Base-by-base conservation (phyloP, 2,113 vertebrate genomes). In the Haliaeetus leucogaster region DNA sequence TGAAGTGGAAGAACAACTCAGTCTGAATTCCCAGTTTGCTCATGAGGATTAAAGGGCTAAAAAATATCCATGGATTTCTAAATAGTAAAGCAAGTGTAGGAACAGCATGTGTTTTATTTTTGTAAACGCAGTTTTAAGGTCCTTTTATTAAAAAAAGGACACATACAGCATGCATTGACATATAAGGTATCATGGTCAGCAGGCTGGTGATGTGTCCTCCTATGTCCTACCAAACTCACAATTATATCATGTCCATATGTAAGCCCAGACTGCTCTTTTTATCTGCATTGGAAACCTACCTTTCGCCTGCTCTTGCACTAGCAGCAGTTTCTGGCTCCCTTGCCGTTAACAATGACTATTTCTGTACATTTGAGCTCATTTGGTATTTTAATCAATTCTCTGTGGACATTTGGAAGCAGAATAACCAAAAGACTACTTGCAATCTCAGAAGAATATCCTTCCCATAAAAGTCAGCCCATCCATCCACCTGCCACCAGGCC, bases 111-210 rank as follows among this genome's bases (percentile, higher is more conserved):
- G 27, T 34, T 86, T 52, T 27, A 7, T 65, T 90, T 80, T 52
- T 7, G 2, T 72, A 47, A 80, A 68, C 0, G 3, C 29, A 65
- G 8, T 68, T 56, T 40, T 4, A 1, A 47, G 23, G 8, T 19
- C 53, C 14, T 38, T 79, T 50, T 52, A 27, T 21, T 38, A 17
- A 25, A 58, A 20, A 68, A 47, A 55, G 5, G 15, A 47, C 4
- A 52, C 43, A 6, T 8, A 25, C 12, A 78, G 9, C 36, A 36
- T 27, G 9, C 16, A 9, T 22, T 68, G 53, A 36, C 16, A n/a
- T 43, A 59, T 20, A 9, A 61, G 32, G 53, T 55, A 76, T 32
- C 67, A 40, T 11, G 40, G 56, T 47, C 85, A 94, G 79, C 10
- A 6, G 66, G 43, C 4, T 66, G 56, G 22, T 23, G 32, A 23